Evolutionary conservation across 2,888 invertebrate genomes (phyloP).

Genomic region (Perizoma flavofasciatum): DNA sequence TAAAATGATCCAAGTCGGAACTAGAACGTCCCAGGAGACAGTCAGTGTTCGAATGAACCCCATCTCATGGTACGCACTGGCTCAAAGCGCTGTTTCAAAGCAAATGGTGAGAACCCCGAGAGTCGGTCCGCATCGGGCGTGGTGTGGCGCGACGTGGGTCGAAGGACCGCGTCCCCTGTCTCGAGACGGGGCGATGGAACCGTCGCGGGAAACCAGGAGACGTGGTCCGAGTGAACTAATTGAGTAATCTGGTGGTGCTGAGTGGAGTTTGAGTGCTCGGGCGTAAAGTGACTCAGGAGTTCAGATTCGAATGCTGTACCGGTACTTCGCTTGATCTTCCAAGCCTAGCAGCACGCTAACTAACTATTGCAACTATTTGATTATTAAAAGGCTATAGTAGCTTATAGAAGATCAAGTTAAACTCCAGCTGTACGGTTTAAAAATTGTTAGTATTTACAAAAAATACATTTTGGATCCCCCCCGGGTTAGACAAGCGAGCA

Average conservation of each 20-base stretch:
- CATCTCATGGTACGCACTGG: constrained; percentile 15
- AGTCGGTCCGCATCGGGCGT: constrained; percentile 42
- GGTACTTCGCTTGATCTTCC: constrained; percentile 46
- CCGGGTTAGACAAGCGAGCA: constrained; percentile 53
- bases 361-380: too few species aligned
- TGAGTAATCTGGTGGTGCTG: constrained; percentile 48
- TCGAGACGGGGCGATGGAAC: constrained; percentile 5
- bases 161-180: constrained; percentile 11
- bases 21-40: constrained; percentile 11
- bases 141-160: constrained; percentile 31
- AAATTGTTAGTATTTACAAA: constrained; percentile 16
- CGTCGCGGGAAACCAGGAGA: constrained; percentile 6
- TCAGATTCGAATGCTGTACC: constrained; percentile 41
- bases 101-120: constrained; percentile 37
- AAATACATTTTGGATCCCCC: constrained; percentile 33
- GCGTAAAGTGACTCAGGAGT: constrained; percentile 63
- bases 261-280: constrained; percentile 67
- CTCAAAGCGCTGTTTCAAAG: constrained; percentile 31
- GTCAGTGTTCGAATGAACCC: neutral
- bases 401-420: constrained; percentile 41
- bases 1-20: neutral
- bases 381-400: too few species aligned
- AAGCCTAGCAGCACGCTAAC: constrained; percentile 2
- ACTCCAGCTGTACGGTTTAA: constrained; percentile 20
- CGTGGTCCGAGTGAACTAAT: constrained; percentile 25